Base-by-base conservation (phyloP, 2,797 vertebrate genomes). In the Denticeps clupeoides region DNA sequence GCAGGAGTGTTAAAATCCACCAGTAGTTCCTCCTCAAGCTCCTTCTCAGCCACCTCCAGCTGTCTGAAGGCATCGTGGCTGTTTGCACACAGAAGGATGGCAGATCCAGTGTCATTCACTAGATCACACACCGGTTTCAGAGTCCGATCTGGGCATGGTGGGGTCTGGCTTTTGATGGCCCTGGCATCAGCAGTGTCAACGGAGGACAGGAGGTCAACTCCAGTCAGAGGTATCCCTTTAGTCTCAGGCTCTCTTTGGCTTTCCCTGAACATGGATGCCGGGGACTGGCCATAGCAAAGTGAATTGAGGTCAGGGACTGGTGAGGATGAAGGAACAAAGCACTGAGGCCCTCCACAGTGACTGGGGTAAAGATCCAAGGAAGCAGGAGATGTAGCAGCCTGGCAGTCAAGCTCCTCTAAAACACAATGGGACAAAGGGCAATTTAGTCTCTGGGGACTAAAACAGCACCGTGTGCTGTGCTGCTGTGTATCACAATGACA, bases 81-180 rank as follows among this genome's bases (percentile, higher is more conserved):
- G 53, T 73, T 64, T 18, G 60, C 68, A 11, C 74, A 51, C 41
- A 74, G 62, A 43, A 78, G 62, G 59, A 77, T 71, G 47, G 87
- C 77, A 11, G 81, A 83, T 48, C 83, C 84, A 0, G 85, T 89
- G 69, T 95, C 91, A 19, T 70, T 93, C 53, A 97, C 85, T 3
- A 97, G 86, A 58, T 98, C 93, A 55, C 93, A 97, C 45, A 93
- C 69, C 1, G 91, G 91, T 63, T 90, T 75, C 65, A 84, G 72
- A 16, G 83, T 82, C 41, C 84, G 71, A 33, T 87, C 82, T 1
- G 82, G 72, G 59, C 72, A 82, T 1, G 76, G 80, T 50, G 81
- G 73, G 22, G 78, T 75, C 1, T 54, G 67, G 68, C 74, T 84
- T 56, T 81, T 81, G 31, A 62, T 58, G 4, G 82, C 70, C 43